Base-by-base conservation (phyloP, 2,888 invertebrate species). In the Artemia sinica region DNA sequence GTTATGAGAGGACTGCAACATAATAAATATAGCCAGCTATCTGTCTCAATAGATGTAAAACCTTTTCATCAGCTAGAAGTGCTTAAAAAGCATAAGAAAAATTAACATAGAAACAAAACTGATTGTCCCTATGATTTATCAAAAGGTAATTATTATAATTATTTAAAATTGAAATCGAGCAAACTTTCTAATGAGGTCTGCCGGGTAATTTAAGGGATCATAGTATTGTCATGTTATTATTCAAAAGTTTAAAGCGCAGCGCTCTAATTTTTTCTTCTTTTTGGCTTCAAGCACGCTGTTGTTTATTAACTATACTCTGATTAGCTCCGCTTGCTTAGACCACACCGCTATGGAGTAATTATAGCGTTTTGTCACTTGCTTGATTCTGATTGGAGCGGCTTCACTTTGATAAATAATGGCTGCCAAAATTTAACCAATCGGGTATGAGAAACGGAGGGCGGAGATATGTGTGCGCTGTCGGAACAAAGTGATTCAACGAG, bases 291-390 rank as follows among this genome's bases (percentile, higher is more conserved):
- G 14, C 58, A 58, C 18, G 58, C n/a, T 18, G 58, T 58, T 58
- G 18, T 58, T 58, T 58, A 58, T 58, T 58, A 58, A 58, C 58
- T 58, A 58, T 58, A 58, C 58, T 58, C 58, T 58, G 58, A 58
- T 58, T 58, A 58, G 58, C 58, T 58, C 1, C 58, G 18, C 18
- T 58, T 18, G 58, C 18, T 14, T n/a, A 58, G 58, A 58, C 58
- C 58, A 58, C 58, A 58, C 58, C 58, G 58, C 58, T 9, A 18
- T 10, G 58, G 14, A n/a, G 58, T 58, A 58, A 58, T 58, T 58
- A 58, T 58, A n/a, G 18, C n/a, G 58, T 58, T 58, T 58, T 58
- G 58, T 58, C 58, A 58, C 8, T n/a, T 58, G 14, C 10, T 9
- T n/a, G 1, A 18, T 9, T 58, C 58, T 58, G 58, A 58, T 58